Evolutionary conservation across 37 sponge, comb jelly and placozoan genomes (phyloP), one percentile per base, ranked within the genome.

Genomic region (Mnemiopsis leidyi): DNA sequence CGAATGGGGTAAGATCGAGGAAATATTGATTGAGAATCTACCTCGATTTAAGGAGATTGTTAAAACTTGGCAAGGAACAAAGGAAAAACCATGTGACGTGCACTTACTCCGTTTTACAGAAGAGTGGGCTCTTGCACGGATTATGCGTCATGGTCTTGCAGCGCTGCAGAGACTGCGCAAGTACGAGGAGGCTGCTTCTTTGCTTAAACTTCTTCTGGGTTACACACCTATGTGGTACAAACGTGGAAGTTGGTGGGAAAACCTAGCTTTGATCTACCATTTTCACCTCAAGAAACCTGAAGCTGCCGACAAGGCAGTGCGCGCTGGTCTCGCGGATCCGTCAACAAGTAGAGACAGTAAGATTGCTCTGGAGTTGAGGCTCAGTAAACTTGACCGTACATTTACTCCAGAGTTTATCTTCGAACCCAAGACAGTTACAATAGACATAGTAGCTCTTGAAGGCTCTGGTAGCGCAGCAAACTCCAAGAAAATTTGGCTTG

Each of bases 181-280:
- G 0, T 85, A 40, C 90, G 36, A 28, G 1, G 25, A 28, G 26
- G 90, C 61, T 38, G 90, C 23, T 0, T 2, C 24, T 13, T 29
- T 85, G 36, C 90, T 85, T 1, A n/a, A 40, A 37, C 33, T n/a
- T 23, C 29, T 85, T 0, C 90, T 85, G 29, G 25, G 36, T 0
- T 85, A 85, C 90, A 28, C 20, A 38, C 90, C 40, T n/a, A 40
- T 40, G 61, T 25, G 90, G 21, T 25, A 40, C 61, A 85, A 37
- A 37, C 23, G 90, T n/a, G 90, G 90, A 25, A 37, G 25, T 5
- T 85, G 90, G 90, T 85, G 90, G 90, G 90, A 85, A 25, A 85
- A 35, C 33, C 90, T 39, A 61, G 40, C 90, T 2, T 18, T 85
- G 26, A 85, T 40, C 9, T 61, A 26, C 7, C 38, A 40, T 40